These are phyloP conservation scores for Naso thynnoides DNA, from an alignment of 2,797 vertebrate species.

Conservation along the genomic window DNA sequence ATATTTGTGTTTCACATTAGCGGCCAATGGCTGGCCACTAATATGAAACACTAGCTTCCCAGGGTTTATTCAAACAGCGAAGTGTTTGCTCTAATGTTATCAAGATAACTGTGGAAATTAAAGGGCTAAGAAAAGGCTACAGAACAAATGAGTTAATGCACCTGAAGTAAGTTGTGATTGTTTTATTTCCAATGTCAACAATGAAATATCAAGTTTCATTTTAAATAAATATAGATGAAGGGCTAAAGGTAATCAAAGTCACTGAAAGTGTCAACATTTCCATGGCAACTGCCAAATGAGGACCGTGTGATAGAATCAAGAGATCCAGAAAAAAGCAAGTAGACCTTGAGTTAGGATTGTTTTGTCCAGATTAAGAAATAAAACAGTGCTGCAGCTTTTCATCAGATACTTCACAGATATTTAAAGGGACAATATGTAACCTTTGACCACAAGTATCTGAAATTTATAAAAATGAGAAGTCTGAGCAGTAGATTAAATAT, in stretches of 20 bases:
- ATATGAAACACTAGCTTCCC: no score
- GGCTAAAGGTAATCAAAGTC: neutral
- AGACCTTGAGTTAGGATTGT: conserved; percentile 1
- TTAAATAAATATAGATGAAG: neutral
- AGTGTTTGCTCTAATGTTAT: conserved; percentile 35
- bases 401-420: neutral
- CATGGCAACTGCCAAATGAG: no score
- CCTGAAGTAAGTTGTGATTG: neutral
- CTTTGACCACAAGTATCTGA: neutral
- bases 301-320: neutral
- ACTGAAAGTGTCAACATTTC: neutral
- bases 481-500: neutral
- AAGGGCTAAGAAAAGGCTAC: conserved; percentile 8
- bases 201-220: neutral
- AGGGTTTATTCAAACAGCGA: conserved; percentile 40
- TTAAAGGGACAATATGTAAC: neutral
- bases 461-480: neutral
- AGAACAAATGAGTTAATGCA: neutral
- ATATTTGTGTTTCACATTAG: conserved; percentile 43
- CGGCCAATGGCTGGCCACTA: conserved; percentile 7
- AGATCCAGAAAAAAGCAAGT: neutral
- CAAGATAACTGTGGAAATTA: conserved; percentile 19
- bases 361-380: no score
- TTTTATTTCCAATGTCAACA: neutral
- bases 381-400: no score